Evolutionary conservation across 2,888 invertebrate species (phyloP).

Genomic region (Drosophila kambysellisi): DNA sequence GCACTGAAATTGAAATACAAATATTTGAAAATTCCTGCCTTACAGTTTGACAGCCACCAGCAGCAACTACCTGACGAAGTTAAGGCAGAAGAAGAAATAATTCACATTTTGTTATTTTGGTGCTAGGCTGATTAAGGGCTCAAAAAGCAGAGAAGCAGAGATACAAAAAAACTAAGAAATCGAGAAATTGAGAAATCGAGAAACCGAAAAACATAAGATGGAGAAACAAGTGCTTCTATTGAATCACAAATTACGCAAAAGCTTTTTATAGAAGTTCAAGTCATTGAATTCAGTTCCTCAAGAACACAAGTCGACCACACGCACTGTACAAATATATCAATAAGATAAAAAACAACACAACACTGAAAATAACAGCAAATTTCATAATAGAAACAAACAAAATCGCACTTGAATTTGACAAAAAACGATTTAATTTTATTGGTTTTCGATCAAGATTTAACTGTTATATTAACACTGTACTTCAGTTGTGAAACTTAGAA

Average conservation of each 20-base stretch:
- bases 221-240: conserved; percentile 28
- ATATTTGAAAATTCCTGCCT: neutral
- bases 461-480: neutral
- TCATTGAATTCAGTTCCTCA: conserved; percentile 51
- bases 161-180: neutral
- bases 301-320: conserved; percentile 29
- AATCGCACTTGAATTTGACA: neutral
- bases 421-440: neutral
- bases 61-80: neutral
- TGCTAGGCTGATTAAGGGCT: conserved; percentile 19
- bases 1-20: conserved; percentile 12
- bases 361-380: neutral
- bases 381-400: neutral
- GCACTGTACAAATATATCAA: conserved; percentile 3
- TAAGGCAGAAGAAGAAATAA: neutral
- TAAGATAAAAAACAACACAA: conserved; percentile 9
- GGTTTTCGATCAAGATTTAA: neutral
- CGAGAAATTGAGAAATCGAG: no score
- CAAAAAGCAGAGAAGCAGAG: neutral
- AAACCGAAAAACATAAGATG: neutral
- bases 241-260: conserved; percentile 49
- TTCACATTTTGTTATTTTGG: neutral
- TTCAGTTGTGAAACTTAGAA: neutral
- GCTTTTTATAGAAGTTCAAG: conserved; percentile 55
- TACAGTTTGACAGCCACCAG: conserved; percentile 16